Percentiles rank a stretch among this genome's conserved stretches.
These are phyloP conservation scores for Sebastes variabilis DNA, from an alignment of 2,797 vertebrate species.

Conservation along the genomic window DNA sequence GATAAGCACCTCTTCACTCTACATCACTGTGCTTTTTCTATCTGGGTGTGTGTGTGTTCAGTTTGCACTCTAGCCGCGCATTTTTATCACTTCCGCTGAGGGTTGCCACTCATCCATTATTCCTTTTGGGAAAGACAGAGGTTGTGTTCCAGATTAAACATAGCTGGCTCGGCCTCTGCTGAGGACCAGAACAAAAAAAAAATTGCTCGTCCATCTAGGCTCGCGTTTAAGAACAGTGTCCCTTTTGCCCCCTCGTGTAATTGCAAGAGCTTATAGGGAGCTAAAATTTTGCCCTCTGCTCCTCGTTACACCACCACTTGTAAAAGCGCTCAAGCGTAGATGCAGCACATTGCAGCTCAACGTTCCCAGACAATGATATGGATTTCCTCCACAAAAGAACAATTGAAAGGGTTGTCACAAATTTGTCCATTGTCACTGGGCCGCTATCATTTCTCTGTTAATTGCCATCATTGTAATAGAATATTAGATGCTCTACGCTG, in stretches of 20 bases:
- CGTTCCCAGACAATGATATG: slow-evolving; percentile 78
- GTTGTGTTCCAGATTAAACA: slow-evolving; percentile 54
- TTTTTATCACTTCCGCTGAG: slow-evolving; percentile 47
- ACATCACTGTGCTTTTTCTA: slow-evolving; percentile 22
- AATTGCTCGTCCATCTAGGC: slow-evolving; percentile 42
- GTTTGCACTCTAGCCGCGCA: slow-evolving; percentile 27
- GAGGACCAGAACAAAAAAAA: slow-evolving; percentile 7
- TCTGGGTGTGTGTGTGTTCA: slow-evolving; percentile 6
- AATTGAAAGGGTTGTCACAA: slow-evolving; percentile 81
- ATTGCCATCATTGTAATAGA: slow-evolving; percentile 80
- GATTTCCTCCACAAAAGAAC: slow-evolving; percentile 79
- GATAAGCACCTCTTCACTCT: slow-evolving; percentile 32
- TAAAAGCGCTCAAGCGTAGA: slow-evolving; percentile 75
- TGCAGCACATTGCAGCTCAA: slow-evolving; percentile 72
- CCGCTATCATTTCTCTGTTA: slow-evolving; percentile 77
- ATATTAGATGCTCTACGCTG: slow-evolving; percentile 71
- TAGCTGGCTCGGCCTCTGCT: slow-evolving; percentile 40
- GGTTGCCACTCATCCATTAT: slow-evolving; percentile 59
- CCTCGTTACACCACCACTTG: slow-evolving; percentile 78
- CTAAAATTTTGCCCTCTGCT: slow-evolving; percentile 77
- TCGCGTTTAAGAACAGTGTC: slow-evolving; percentile 60
- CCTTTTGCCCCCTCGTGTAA: slow-evolving; percentile 73
- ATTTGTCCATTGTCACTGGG: slow-evolving; percentile 80
- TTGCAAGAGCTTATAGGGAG: slow-evolving; percentile 76
- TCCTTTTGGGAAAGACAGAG: slow-evolving; percentile 48